Evolutionary conservation across 2,797 vertebrate genomes (phyloP).

Genomic region (Gymnodraco acuticeps): DNA sequence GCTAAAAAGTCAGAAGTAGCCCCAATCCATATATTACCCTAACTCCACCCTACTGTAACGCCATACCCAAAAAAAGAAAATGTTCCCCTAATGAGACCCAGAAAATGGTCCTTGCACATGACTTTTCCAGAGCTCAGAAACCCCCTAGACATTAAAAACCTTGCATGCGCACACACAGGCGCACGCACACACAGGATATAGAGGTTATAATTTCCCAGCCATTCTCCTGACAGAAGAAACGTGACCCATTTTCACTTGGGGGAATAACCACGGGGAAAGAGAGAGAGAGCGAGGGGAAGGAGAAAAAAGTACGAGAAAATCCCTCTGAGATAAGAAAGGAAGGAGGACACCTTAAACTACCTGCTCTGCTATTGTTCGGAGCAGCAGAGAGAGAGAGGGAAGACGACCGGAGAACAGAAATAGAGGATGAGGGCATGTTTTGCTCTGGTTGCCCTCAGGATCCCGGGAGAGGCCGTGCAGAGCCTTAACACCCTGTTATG

Average conservation of each 20-base stretch:
- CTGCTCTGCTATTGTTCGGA: slow-evolving; percentile 41
- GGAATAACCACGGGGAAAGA: slow-evolving; percentile 59
- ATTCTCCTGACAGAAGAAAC: slow-evolving; percentile 67
- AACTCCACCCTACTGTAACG: neutral
- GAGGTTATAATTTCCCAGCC: slow-evolving; percentile 64
- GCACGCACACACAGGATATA: slow-evolving; percentile 13
- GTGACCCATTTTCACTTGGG: slow-evolving; percentile 80
- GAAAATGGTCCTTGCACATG: slow-evolving; percentile 63
- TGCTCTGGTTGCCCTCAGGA: neutral
- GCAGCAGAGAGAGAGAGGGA: neutral
- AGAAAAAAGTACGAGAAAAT: slow-evolving; percentile 57
- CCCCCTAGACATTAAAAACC: slow-evolving; percentile 41
- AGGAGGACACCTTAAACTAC: slow-evolving; percentile 48
- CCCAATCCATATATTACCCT: slow-evolving; percentile 16
- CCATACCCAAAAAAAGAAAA: slow-evolving; percentile 5
- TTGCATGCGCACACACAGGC: neutral
- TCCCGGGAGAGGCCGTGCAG: slow-evolving; percentile 7
- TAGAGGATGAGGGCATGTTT: slow-evolving; percentile 40
- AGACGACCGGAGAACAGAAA: slow-evolving; percentile 24
- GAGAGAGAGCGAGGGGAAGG: neutral
- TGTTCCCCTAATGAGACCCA: slow-evolving; percentile 52
- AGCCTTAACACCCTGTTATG: slow-evolving; percentile 41
- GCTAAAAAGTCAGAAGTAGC: neutral
- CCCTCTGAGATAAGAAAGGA: slow-evolving; percentile 61
- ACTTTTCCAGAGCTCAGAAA: slow-evolving; percentile 55